phyloP scores from a whole-genome alignment of 2,797 vertebrate genomes.

The Eptatretus atami region DNA sequence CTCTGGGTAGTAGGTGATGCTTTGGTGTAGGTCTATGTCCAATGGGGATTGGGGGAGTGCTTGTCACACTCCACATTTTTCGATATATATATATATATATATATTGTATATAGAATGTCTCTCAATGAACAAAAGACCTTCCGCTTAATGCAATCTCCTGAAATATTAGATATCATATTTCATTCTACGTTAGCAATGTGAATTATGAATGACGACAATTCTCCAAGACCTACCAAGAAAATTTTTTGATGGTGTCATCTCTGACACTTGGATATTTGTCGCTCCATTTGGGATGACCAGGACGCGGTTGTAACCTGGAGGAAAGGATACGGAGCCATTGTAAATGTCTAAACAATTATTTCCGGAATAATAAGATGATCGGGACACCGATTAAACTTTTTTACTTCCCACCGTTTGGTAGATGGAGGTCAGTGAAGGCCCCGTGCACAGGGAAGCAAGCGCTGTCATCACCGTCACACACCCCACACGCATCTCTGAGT shows the following conservation, averaged over 20 bases:
- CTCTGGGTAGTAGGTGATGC: too few relatives aligned
- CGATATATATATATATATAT: too few relatives aligned
- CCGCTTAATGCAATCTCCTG: too few relatives aligned
- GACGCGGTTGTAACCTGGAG: slow-evolving; percentile 69
- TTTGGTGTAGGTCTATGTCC: too few relatives aligned
- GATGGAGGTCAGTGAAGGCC: slow-evolving; percentile 21
- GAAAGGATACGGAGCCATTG: background rate
- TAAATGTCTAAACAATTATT: background rate
- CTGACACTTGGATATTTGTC: slow-evolving; percentile 48
- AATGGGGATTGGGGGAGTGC: too few relatives aligned
- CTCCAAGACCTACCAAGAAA: slow-evolving; percentile 36
- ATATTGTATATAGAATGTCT: too few relatives aligned
- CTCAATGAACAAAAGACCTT: background rate
- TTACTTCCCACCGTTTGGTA: slow-evolving; percentile 29
- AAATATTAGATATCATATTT: background rate
- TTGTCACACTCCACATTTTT: too few relatives aligned
- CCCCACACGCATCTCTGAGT: slow-evolving; percentile 59
- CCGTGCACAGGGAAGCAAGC: slow-evolving; percentile 36
- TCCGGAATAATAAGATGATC: background rate
- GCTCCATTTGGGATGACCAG: slow-evolving; percentile 53
- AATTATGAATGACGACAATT: background rate
- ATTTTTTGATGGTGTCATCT: slow-evolving; percentile 41
- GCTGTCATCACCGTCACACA: slow-evolving; percentile 50
- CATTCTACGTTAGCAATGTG: background rate
- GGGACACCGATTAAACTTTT: background rate